phyloP scores from a whole-genome alignment of 2,888 invertebrate genomes.

The Lithodes maja region DNA sequence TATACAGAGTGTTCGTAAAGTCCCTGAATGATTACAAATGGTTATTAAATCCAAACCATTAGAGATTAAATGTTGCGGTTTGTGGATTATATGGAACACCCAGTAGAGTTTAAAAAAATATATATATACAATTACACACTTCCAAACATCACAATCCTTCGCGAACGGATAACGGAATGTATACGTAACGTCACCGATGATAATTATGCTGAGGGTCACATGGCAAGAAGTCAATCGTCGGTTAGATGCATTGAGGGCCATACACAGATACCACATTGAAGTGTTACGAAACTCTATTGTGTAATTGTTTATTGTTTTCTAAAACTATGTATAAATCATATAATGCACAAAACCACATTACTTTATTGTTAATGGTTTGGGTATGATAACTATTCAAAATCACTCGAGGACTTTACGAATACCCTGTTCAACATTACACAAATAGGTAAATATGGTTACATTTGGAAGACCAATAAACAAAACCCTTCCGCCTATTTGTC shows the following conservation, averaged over 20 bases:
- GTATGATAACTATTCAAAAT: neutral
- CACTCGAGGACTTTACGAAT: neutral
- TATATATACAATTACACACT: neutral
- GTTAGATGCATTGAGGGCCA: too few species aligned
- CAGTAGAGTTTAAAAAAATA: neutral
- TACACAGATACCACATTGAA: too few species aligned
- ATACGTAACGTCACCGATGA: too few species aligned
- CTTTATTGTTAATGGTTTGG: neutral
- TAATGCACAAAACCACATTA: neutral
- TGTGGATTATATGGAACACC: neutral
- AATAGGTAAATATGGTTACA: neutral
- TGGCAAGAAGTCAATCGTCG: too few species aligned
- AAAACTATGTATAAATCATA: neutral
- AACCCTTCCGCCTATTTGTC: too few species aligned
- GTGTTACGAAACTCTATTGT: neutral
- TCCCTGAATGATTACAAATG: neutral
- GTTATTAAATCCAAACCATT: neutral
- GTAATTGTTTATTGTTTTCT: neutral
- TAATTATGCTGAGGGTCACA: too few species aligned
- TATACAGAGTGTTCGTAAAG: constrained; percentile 1
- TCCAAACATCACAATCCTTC: too few species aligned
- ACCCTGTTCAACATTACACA: neutral
- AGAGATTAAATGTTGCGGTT: neutral
- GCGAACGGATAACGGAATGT: too few species aligned
- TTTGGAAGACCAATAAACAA: too few species aligned